phyloP scores from a whole-genome alignment of 53 echinoderm and acorn worm genomes.

The Astropecten irregularis region DNA sequence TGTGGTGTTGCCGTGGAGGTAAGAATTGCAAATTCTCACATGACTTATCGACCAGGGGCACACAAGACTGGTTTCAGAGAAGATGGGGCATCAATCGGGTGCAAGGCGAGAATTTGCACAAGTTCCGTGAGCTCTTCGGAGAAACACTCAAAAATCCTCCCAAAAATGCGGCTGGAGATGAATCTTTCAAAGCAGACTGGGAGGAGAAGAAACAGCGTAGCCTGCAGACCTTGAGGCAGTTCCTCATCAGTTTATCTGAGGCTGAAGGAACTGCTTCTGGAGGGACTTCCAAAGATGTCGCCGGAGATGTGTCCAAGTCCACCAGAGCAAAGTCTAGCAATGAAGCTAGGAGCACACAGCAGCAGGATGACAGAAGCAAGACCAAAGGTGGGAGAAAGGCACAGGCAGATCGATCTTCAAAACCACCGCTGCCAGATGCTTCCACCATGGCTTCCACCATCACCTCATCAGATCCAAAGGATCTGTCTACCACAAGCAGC shows the following conservation, averaged over 20 bases:
- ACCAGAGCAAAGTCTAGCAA: too few species aligned
- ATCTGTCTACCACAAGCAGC: too few species aligned
- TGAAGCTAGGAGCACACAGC: too few species aligned
- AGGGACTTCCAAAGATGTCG: too few species aligned
- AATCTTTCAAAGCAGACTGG: background rate
- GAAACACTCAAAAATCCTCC: background rate
- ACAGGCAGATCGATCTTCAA: too few species aligned
- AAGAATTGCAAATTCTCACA: background rate
- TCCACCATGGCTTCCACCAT: too few species aligned
- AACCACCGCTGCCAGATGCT: too few species aligned
- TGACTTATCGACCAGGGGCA: background rate
- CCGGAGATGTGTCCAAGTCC: too few species aligned
- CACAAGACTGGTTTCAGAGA: background rate
- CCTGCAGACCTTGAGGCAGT: slow-evolving; percentile 3
- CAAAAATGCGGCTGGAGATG: background rate
- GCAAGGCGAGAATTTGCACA: background rate
- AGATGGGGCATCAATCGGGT: background rate
- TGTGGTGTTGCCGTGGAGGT: background rate
- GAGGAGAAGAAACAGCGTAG: background rate
- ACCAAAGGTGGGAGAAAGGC: too few species aligned
- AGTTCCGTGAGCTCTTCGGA: slow-evolving; percentile 17
- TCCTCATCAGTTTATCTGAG: background rate
- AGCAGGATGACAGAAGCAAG: too few species aligned
- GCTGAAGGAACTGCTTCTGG: background rate
- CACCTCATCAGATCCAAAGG: too few species aligned